A percentile compares a stretch with the other conserved stretches of the same genome.
Conservation (phyloP, 2,888 invertebrate genomes). For the Itoplectis maculator region DNA sequence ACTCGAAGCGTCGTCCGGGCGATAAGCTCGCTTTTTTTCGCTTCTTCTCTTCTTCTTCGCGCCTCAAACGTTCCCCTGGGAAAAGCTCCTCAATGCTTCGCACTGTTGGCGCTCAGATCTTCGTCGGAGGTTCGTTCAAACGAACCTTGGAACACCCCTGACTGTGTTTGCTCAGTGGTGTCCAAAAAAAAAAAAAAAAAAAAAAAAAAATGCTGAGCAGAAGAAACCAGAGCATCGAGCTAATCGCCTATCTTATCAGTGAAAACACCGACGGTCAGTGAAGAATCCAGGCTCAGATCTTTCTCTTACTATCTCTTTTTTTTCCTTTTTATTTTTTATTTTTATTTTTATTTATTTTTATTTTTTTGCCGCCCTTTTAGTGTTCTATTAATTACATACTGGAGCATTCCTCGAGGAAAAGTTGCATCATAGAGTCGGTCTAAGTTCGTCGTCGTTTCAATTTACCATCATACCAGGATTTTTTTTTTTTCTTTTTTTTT, state of each 20-base stretch:
- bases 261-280: background rate
- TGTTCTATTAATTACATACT: slow-evolving; percentile 23
- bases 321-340: background rate
- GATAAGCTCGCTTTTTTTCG: slow-evolving; percentile 61
- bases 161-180: slow-evolving; percentile 46
- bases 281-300: slow-evolving; percentile 23
- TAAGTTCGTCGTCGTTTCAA: slow-evolving; percentile 27
- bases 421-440: slow-evolving; percentile 32
- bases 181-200: slow-evolving; percentile 13
- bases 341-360: background rate
- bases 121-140: slow-evolving; percentile 26
- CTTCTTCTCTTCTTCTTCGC: slow-evolving; percentile 32
- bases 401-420: slow-evolving; percentile 31
- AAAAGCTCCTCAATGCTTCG: slow-evolving; percentile 20
- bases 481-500: slow-evolving; percentile 10
- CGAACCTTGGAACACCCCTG: slow-evolving; percentile 28
- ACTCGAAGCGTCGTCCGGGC: slow-evolving; percentile 56
- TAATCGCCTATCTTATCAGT: slow-evolving; percentile 48
- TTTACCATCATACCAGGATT: slow-evolving; percentile 51
- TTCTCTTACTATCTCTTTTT: background rate
- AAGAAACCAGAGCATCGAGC: background rate
- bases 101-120: no score
- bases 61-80: slow-evolving; percentile 40
- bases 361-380: background rate
- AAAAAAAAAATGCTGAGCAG: background rate